phyloP scores from a whole-genome alignment of 2,888 invertebrate species.

The Lasioglossum marginatum region DNA sequence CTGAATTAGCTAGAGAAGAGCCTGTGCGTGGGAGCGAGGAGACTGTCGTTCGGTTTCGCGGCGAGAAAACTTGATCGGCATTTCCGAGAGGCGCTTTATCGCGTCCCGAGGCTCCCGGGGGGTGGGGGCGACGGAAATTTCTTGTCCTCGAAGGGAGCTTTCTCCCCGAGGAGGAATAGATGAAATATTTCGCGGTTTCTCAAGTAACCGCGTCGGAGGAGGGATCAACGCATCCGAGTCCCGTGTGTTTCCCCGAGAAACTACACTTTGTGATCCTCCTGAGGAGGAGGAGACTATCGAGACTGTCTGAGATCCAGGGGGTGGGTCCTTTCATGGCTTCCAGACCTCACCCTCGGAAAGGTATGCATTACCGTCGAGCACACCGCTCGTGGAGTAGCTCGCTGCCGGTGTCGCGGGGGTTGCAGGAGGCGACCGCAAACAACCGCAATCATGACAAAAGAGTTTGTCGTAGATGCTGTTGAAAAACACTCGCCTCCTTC shows the following conservation, averaged over 20 bases:
- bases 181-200: neutral
- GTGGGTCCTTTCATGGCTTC: conserved; percentile 53
- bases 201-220: neutral
- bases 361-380: conserved; percentile 57
- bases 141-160: neutral
- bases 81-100: neutral
- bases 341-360: conserved; percentile 42
- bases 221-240: conserved; percentile 16
- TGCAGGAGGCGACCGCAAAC: neutral
- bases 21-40: too few species aligned
- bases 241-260: conserved; percentile 39
- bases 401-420: conserved; percentile 12
- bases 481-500: neutral
- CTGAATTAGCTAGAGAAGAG: too few species aligned
- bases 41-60: neutral
- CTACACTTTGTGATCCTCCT: conserved; percentile 45
- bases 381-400: conserved; percentile 20
- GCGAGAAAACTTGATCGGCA: neutral
- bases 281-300: conserved; percentile 60
- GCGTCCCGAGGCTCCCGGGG: neutral
- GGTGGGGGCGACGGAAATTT: neutral
- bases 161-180: neutral
- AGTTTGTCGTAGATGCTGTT: conserved; percentile 17
- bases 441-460: conserved; percentile 30
- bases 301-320: conserved; percentile 63